A percentile compares a stretch with the other conserved stretches of the same genome.
These are phyloP conservation scores for Acanthurus lineatus DNA, from an alignment of 2,797 vertebrate species.

Conservation along the genomic window DNA sequence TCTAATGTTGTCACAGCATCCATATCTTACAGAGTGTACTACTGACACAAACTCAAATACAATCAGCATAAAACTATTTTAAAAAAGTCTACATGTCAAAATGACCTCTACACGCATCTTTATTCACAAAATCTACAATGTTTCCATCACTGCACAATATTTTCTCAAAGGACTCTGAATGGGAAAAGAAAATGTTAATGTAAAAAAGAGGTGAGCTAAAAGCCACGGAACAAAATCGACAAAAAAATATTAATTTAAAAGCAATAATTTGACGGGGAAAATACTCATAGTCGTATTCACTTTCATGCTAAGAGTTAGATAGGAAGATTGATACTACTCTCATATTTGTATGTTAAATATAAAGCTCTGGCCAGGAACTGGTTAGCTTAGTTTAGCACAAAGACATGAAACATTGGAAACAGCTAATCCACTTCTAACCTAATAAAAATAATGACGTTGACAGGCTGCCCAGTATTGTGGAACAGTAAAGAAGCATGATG, in stretches of 20 bases:
- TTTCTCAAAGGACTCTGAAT: background rate
- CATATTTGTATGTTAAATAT: background rate
- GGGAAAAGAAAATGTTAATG: background rate
- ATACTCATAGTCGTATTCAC: background rate
- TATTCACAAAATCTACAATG: background rate
- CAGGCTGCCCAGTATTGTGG: too few species aligned
- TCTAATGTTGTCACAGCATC: background rate
- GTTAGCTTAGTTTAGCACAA: background rate
- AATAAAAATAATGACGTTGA: background rate
- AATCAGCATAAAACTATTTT: background rate
- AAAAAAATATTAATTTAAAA: background rate
- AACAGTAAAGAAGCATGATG: too few species aligned
- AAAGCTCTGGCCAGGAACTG: background rate
- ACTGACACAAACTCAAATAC: background rate
- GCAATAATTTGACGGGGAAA: background rate
- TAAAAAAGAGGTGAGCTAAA: too few species aligned
- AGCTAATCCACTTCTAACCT: background rate
- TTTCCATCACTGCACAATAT: background rate
- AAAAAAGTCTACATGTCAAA: background rate
- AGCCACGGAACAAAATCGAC: too few species aligned
- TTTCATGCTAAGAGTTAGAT: background rate
- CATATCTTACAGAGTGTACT: background rate
- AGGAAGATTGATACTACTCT: background rate
- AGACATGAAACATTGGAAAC: background rate
- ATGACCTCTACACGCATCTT: background rate